Evolutionary conservation across 2,113 vertebrate species (phyloP).

Genomic region (Cephalopterus ornatus): DNA sequence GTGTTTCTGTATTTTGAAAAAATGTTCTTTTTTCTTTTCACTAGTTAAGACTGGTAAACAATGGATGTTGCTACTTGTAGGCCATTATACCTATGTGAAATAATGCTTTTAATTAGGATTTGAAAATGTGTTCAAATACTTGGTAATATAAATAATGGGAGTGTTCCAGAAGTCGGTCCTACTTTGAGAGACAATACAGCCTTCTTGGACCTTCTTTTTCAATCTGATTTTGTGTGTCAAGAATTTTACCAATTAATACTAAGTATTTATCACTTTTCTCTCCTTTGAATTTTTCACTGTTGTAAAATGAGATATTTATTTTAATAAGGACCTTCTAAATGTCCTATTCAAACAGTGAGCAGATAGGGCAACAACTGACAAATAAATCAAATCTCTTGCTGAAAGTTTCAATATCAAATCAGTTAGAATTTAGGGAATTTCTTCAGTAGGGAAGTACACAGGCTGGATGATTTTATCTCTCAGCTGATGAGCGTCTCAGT

Average conservation of each 20-base stretch:
- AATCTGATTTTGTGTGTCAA: not conserved
- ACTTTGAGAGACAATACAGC: not conserved
- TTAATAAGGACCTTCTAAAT: not conserved
- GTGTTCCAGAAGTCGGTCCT: not conserved
- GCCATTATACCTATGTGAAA: not conserved
- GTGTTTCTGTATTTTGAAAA: not conserved
- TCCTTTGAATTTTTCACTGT: not conserved
- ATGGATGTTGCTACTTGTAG: not conserved
- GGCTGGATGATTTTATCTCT: not conserved
- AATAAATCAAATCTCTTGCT: not conserved
- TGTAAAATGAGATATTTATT: not conserved
- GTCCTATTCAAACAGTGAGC: not conserved
- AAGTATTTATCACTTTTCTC: not conserved
- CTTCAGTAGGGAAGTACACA: not conserved
- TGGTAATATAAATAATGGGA: not conserved
- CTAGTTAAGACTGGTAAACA: not conserved
- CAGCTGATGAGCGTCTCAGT: not conserved
- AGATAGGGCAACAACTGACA: not conserved
- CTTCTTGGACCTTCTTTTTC: not conserved
- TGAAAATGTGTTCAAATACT: not conserved
- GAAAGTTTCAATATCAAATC: not conserved
- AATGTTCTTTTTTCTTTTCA: not conserved
- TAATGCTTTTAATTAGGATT: not conserved
- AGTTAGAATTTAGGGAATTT: not conserved
- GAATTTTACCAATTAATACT: not conserved